Evolutionary conservation across 2,797 vertebrate species (phyloP).

Genomic region (Phrynocephalus forsythii): DNA sequence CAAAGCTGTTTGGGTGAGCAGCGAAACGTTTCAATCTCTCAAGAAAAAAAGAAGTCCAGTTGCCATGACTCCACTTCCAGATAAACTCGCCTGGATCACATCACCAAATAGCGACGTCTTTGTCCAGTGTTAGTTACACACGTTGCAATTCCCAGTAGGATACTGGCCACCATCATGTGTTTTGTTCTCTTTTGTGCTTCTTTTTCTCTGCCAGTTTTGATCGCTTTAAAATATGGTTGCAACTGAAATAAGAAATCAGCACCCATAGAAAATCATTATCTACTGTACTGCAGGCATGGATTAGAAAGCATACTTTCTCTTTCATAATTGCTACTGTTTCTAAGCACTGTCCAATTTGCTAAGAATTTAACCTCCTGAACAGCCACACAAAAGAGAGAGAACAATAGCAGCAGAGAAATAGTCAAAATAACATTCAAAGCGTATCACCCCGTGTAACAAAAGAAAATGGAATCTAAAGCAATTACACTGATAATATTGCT

Average conservation of each 20-base stretch:
- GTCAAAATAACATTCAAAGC: conserved; percentile 30
- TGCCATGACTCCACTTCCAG: no score
- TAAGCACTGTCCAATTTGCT: background rate
- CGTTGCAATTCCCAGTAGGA: no score
- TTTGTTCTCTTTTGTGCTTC: background rate
- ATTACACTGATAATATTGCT: background rate
- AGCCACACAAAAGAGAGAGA: conserved; percentile 28
- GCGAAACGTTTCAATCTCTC: no score
- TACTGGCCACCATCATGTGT: no score
- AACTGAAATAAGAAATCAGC: conserved; percentile 6
- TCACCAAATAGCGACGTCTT: no score
- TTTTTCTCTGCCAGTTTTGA: background rate
- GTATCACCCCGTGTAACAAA: conserved; percentile 25
- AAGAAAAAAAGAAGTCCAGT: no score
- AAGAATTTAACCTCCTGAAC: conserved; percentile 20
- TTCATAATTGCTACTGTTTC: conserved; percentile 17
- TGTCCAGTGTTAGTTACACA: no score
- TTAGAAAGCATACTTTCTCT: background rate
- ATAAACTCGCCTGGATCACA: no score
- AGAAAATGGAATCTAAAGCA: background rate
- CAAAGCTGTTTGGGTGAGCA: no score
- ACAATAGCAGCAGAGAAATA: conserved; percentile 10
- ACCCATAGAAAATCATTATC: background rate
- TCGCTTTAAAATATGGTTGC: background rate
- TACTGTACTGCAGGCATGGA: conserved; percentile 16